Conservation (phyloP, 2,888 invertebrate genomes). For the Aplocera efformata region DNA sequence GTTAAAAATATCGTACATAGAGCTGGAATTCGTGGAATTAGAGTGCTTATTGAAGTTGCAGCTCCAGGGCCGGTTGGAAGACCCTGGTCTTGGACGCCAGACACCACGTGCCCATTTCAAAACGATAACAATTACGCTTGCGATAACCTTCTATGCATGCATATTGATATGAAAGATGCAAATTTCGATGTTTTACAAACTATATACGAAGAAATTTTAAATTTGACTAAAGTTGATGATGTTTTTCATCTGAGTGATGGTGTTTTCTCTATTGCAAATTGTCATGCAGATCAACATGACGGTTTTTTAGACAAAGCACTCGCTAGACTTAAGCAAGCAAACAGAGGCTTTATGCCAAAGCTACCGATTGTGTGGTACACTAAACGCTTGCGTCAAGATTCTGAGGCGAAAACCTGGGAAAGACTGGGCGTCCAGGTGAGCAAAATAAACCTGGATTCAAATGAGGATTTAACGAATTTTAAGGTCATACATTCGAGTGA, state of each 20-base stretch:
- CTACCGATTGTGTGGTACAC: conserved; percentile 85
- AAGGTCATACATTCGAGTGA: conserved; percentile 88
- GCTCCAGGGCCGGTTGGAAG: conserved; percentile 92
- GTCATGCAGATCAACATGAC: conserved; percentile 85
- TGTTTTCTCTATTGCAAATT: conserved; percentile 84
- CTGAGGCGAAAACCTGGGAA: conserved; percentile 69
- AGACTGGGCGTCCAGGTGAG: conserved; percentile 84
- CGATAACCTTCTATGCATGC: conserved; percentile 88
- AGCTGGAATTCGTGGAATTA: conserved; percentile 88
- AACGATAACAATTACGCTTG: conserved; percentile 60
- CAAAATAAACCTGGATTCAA: conserved; percentile 85
- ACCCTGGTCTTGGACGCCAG: conserved; percentile 89
- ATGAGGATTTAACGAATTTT: conserved; percentile 85
- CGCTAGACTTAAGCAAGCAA: conserved; percentile 79
- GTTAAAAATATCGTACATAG: conserved; percentile 86
- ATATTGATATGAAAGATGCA: conserved; percentile 85
- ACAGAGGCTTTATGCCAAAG: conserved; percentile 77
- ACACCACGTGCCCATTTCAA: conserved; percentile 60
- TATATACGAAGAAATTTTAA: conserved; percentile 85
- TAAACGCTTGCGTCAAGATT: conserved; percentile 76
- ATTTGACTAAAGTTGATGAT: conserved; percentile 85
- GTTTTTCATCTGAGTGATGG: conserved; percentile 90
- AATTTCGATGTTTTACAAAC: conserved; percentile 84
- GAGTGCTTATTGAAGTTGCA: conserved; percentile 92
- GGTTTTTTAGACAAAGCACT: conserved; percentile 85